Percentiles rank a stretch among this genome's conserved stretches.
Conservation (phyloP, 2,113 vertebrate species). For the Empidonax traillii region DNA sequence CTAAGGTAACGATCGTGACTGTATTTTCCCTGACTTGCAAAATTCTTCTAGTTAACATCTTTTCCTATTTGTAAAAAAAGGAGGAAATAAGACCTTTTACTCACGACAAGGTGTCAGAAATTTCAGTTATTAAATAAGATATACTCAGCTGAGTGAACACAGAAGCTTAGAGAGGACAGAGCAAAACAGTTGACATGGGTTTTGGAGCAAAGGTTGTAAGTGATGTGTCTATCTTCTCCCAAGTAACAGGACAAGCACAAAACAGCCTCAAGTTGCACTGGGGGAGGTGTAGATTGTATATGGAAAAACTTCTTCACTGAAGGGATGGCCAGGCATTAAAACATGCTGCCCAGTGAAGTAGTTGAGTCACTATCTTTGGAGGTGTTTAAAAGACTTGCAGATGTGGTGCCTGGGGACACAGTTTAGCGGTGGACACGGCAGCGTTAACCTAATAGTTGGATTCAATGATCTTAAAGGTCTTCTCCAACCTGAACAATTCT, state of each 20-base stretch:
- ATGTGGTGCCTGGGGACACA: background rate
- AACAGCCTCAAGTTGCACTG: background rate
- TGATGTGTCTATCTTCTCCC: background rate
- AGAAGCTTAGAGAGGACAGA: background rate
- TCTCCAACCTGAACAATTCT: background rate
- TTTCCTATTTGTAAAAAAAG: background rate
- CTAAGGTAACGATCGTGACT: background rate
- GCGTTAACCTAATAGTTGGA: background rate
- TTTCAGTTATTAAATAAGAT: background rate
- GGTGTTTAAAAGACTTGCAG: background rate
- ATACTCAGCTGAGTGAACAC: background rate
- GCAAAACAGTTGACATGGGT: background rate
- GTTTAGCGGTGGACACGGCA: background rate
- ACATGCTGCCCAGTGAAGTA: background rate
- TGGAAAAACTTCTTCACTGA: background rate
- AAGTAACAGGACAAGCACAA: background rate
- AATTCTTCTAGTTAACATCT: background rate
- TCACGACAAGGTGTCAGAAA: background rate
- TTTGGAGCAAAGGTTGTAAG: background rate
- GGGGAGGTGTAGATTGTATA: background rate
- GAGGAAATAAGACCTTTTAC: conserved; percentile 15
- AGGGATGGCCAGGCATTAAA: background rate
- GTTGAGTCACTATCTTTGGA: background rate
- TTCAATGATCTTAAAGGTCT: background rate
- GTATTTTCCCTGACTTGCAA: background rate